Conservation (phyloP, 23 tunicate species). For the Ascidia mentula region DNA sequence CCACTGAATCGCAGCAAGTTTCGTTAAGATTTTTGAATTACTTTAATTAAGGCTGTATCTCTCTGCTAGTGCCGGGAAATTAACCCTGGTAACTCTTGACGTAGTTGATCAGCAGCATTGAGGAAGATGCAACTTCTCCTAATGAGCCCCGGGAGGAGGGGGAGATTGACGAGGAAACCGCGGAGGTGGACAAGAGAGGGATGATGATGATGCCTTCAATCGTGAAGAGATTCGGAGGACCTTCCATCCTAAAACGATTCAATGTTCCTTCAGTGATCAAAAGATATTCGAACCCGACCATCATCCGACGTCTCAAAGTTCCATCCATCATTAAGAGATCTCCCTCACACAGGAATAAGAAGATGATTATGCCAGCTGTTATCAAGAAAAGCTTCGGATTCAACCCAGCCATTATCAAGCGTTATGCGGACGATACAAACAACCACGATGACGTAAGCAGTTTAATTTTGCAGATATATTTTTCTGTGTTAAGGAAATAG, state of each 20-base stretch:
- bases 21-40: too few relatives aligned
- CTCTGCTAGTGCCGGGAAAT: too few relatives aligned
- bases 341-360: too few relatives aligned
- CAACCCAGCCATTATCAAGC: not conserved
- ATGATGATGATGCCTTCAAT: not conserved
- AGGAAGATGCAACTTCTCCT: too few relatives aligned
- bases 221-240: not conserved
- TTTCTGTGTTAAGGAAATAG: too few relatives aligned
- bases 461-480: too few relatives aligned
- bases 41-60: too few relatives aligned
- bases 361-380: not conserved
- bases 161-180: not conserved
- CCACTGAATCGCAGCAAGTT: too few relatives aligned
- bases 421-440: not conserved
- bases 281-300: not conserved
- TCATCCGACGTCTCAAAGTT: not conserved
- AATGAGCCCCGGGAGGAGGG: not conserved
- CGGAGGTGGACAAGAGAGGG: not conserved
- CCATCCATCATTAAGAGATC: not conserved
- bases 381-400: not conserved
- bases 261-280: not conserved
- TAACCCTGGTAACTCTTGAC: too few relatives aligned
- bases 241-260: not conserved
- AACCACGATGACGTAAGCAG: not conserved
- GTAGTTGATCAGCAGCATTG: too few relatives aligned